These are phyloP conservation scores for Pteropus alecto DNA, from an alignment of 2,113 vertebrate species.

Conservation along the genomic window DNA sequence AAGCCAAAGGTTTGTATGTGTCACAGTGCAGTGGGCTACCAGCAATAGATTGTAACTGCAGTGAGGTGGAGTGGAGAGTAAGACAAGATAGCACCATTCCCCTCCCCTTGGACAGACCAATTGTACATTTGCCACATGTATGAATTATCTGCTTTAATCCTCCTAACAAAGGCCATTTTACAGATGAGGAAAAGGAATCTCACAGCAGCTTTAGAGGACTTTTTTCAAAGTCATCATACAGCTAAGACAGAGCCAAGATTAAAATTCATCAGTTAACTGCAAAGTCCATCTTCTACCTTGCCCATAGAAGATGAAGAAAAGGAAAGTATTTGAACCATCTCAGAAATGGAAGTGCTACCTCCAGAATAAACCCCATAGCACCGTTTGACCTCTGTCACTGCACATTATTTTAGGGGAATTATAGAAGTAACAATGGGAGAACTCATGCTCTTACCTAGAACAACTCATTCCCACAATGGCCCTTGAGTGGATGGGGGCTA, in stretches of 20 bases:
- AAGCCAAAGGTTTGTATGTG: background rate
- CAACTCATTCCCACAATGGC: background rate
- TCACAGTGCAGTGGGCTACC: background rate
- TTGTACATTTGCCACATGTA: background rate
- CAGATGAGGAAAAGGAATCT: background rate
- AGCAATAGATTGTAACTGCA: no score
- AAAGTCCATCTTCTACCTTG: background rate
- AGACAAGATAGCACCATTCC: accelerated
- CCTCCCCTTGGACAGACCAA: background rate
- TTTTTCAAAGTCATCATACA: background rate
- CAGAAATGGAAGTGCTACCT: background rate
- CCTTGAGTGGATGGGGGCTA: no score
- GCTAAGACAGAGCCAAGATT: background rate
- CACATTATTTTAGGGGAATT: background rate
- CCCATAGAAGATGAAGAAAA: background rate
- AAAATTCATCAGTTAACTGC: background rate
- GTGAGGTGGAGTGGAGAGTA: background rate
- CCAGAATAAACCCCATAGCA: background rate
- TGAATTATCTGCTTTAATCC: background rate
- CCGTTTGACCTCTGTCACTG: background rate
- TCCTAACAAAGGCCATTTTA: background rate
- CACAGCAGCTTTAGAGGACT: background rate
- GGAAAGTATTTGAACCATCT: background rate
- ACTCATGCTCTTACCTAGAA: background rate
- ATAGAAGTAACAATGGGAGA: background rate